phyloP scores from a whole-genome alignment of 2,797 vertebrate species.

The Pachyuromys duprasi region DNA sequence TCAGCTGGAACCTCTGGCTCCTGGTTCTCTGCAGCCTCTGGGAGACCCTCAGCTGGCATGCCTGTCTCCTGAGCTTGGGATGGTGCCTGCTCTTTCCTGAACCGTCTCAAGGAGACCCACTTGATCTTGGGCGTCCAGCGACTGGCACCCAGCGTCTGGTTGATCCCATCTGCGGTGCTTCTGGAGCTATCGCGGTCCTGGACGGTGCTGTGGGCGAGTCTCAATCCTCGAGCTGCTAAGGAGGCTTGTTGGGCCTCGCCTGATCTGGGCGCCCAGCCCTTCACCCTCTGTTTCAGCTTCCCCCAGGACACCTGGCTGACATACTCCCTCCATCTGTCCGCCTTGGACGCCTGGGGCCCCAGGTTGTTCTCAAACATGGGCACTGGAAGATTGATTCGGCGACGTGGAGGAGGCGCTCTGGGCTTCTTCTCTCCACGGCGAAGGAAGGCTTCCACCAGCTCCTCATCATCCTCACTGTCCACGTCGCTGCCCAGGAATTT shows the following conservation, averaged over 20 bases:
- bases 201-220: not conserved
- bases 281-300: constrained; percentile 71
- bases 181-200: fast-evolving
- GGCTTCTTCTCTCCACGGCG: constrained; percentile 31
- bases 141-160: not conserved
- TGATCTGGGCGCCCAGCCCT: constrained; percentile 53
- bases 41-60: not conserved
- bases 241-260: not conserved
- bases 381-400: not conserved
- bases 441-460: constrained; percentile 77
- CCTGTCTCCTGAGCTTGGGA: not conserved
- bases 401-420: not conserved
- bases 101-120: constrained; percentile 61
- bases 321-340: constrained; percentile 56
- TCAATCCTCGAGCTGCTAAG: fast-evolving
- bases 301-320: constrained; percentile 75
- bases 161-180: not conserved
- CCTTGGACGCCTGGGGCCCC: constrained; percentile 44
- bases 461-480: constrained; percentile 77
- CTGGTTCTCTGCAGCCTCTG: not conserved
- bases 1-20: not conserved
- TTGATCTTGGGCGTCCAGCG: constrained; percentile 69
- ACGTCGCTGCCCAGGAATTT: constrained; percentile 78
- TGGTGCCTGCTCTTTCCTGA: not conserved
- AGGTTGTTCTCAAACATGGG: constrained; percentile 60